Conservation (phyloP, 2,113 vertebrate species). For the Pteruthius melanotis region DNA sequence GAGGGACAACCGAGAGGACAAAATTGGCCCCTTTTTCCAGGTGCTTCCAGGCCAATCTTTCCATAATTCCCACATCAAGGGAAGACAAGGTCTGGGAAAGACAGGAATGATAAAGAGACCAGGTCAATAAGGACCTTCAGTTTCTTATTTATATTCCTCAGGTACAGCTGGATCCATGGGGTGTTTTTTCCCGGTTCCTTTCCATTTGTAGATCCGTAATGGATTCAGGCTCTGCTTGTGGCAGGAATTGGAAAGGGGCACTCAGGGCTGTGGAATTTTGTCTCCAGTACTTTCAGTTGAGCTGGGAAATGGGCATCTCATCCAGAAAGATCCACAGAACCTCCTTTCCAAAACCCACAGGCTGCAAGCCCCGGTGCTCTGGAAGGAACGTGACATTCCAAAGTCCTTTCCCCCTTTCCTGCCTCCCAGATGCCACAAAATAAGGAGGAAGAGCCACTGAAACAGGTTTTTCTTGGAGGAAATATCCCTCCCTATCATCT, state of each 20-base stretch:
- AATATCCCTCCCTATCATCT: not conserved
- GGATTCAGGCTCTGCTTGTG: rapidly evolving
- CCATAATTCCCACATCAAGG: not conserved
- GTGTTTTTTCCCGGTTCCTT: not conserved
- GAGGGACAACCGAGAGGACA: not conserved
- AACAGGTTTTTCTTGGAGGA: not conserved
- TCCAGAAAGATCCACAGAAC: not conserved
- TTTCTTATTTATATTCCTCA: rapidly evolving
- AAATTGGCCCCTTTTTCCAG: not conserved
- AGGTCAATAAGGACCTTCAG: not conserved
- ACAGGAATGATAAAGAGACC: not conserved
- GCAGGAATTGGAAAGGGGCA: not conserved
- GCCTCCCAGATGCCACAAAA: not conserved
- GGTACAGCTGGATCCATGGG: not conserved
- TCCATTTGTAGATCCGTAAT: rapidly evolving
- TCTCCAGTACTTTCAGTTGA: not conserved
- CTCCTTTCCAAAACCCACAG: not conserved
- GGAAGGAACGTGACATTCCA: not conserved
- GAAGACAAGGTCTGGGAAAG: not conserved
- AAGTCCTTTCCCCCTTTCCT: not conserved
- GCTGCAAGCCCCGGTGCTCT: rapidly evolving
- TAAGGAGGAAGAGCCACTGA: not conserved
- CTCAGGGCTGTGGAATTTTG: not conserved
- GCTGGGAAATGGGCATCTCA: not conserved
- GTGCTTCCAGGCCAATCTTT: not conserved